These are phyloP conservation scores for Hypsopygia costalis DNA, from an alignment of 2,888 invertebrate species.

Conservation along the genomic window DNA sequence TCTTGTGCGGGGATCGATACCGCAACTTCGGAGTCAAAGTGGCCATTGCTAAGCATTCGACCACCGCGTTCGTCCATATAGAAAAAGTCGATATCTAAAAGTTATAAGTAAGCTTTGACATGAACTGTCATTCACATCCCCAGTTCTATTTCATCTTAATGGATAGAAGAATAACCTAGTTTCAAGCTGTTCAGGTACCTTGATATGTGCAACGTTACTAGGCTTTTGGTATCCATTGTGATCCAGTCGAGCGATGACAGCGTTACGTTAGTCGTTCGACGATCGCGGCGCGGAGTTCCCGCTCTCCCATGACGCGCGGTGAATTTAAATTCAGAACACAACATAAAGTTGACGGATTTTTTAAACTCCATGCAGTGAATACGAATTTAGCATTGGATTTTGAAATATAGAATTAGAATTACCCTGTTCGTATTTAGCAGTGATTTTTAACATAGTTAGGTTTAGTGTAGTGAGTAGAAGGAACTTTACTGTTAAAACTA, in stretches of 20 bases:
- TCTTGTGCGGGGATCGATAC: too few relatives aligned
- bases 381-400: conserved; percentile 10
- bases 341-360: conserved; percentile 11
- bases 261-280: conserved; percentile 53
- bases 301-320: conserved; percentile 14
- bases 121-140: too few relatives aligned
- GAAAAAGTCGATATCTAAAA: not conserved
- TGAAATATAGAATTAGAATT: conserved; percentile 5
- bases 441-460: too few relatives aligned
- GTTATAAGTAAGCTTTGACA: too few relatives aligned
- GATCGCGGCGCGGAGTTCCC: conserved; percentile 40
- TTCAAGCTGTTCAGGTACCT: conserved; percentile 12
- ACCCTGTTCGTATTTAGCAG: too few relatives aligned
- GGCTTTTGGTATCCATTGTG: conserved; percentile 31
- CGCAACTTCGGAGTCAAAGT: too few relatives aligned
- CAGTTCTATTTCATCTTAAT: not conserved
- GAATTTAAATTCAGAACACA: conserved; percentile 19
- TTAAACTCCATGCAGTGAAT: conserved; percentile 11
- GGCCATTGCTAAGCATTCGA: too few relatives aligned
- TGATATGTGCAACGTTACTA: conserved; percentile 26
- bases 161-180: conserved; percentile 10
- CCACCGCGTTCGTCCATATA: too few relatives aligned
- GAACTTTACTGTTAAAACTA: too few relatives aligned
- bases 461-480: too few relatives aligned
- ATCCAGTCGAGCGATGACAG: conserved; percentile 18